Percentiles rank a stretch among this genome's conserved stretches.
Evolutionary conservation across 2,113 vertebrate genomes (phyloP).

Genomic region (Mungos mungo): DNA sequence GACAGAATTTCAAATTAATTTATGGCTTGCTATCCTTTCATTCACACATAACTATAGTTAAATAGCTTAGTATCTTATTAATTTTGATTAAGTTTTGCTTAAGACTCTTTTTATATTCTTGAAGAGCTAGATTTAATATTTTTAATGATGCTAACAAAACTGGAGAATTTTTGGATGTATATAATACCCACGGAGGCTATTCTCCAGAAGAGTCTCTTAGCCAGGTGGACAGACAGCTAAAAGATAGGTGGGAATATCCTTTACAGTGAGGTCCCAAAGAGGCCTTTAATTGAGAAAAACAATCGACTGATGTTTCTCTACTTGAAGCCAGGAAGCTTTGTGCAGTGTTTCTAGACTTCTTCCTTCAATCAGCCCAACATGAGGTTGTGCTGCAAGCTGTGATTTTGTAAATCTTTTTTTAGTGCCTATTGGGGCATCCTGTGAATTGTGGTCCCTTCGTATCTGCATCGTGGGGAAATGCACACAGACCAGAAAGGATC

Average conservation of each 20-base stretch:
- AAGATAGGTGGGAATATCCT: slow-evolving; percentile 76
- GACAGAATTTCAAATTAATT: slow-evolving; percentile 29
- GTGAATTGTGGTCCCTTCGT: slow-evolving; percentile 83
- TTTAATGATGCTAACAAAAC: slow-evolving; percentile 72
- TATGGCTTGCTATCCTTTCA: background rate
- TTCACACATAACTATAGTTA: background rate
- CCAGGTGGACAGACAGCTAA: slow-evolving; percentile 76
- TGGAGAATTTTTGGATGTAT: slow-evolving; percentile 54
- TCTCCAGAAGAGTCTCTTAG: slow-evolving; percentile 68
- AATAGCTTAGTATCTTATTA: slow-evolving; percentile 40
- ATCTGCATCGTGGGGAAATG: slow-evolving; percentile 55
- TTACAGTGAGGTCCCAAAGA: slow-evolving; percentile 80
- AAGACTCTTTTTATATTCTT: slow-evolving; percentile 50
- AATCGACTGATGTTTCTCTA: slow-evolving; percentile 83
- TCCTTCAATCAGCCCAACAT: slow-evolving; percentile 81
- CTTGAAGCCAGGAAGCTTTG: slow-evolving; percentile 78
- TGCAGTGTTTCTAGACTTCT: slow-evolving; percentile 82
- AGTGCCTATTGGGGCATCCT: slow-evolving; percentile 82
- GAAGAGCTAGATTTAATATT: slow-evolving; percentile 64
- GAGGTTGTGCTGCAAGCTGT: slow-evolving; percentile 83
- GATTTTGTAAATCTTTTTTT: slow-evolving; percentile 86
- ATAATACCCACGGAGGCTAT: slow-evolving; percentile 63
- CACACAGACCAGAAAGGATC: slow-evolving; percentile 71
- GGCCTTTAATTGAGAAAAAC: slow-evolving; percentile 82
- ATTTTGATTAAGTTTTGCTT: background rate